Evolutionary conservation across 1,140 invertebrate genomes (phyloP).

Genomic region (Nasonia vitripennis): DNA sequence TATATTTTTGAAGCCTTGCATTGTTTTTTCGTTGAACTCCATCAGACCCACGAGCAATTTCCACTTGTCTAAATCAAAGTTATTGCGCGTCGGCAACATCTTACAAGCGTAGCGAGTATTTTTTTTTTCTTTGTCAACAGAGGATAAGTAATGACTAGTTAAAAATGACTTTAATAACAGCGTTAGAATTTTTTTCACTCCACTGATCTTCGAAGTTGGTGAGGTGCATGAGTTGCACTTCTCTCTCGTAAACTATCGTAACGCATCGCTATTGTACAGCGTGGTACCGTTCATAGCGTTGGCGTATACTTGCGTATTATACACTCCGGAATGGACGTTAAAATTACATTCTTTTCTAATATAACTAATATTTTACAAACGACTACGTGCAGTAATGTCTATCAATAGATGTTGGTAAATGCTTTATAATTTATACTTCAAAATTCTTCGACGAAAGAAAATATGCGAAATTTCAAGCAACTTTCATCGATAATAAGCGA

Average conservation of each 20-base stretch:
- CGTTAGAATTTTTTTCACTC: not conserved
- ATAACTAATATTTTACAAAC: too few species aligned
- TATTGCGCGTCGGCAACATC: not conserved
- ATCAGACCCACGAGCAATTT: not conserved
- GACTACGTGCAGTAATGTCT: too few species aligned
- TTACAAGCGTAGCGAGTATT: not conserved
- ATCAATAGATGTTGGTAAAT: not conserved
- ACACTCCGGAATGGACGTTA: not conserved
- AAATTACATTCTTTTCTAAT: not conserved
- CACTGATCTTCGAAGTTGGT: not conserved
- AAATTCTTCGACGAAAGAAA: not conserved
- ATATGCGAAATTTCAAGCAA: not conserved
- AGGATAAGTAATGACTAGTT: not conserved
- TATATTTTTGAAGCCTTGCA: conserved; percentile 54
- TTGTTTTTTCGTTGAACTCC: conserved; percentile 20
- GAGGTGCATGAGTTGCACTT: conserved; percentile 11
- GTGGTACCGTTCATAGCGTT: not conserved
- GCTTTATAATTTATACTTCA: not conserved
- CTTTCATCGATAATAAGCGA: not conserved
- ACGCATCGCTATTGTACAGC: conserved; percentile 7
- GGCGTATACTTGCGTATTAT: conserved; percentile 6
- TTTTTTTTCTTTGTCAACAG: not conserved
- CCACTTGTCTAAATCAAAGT: not conserved
- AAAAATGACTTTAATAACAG: conserved; percentile 29
- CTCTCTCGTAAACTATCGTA: conserved; percentile 19